Conservation (phyloP, 2,797 vertebrate species). For the Neosilurus hyrtlii region DNA sequence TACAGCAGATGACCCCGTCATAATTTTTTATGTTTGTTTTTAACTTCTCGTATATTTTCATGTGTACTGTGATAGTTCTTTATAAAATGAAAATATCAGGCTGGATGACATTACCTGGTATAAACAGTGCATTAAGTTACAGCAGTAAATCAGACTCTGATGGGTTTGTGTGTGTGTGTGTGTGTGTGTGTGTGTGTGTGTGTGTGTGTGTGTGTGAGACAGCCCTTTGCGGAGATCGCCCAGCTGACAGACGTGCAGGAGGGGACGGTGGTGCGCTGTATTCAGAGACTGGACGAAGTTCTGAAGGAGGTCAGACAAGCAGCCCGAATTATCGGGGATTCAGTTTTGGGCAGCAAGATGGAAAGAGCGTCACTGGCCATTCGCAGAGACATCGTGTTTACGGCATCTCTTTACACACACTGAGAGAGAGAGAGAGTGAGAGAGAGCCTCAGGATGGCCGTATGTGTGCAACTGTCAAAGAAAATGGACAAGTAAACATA, state of each 20-base stretch:
- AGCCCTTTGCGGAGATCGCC: constrained; percentile 88
- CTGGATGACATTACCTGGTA: neutral
- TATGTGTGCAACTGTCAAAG: neutral
- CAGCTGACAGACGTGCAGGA: constrained; percentile 86
- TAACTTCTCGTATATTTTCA: neutral
- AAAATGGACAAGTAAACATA: constrained; percentile 18
- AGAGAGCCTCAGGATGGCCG: neutral
- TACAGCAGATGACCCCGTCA: neutral
- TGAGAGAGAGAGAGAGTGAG: constrained; percentile 63
- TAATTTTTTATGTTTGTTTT: neutral
- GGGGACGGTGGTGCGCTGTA: constrained; percentile 88
- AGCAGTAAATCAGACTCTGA: neutral
- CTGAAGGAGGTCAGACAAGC: constrained; percentile 87
- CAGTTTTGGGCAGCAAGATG: constrained; percentile 89
- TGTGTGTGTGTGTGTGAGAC: constrained; percentile 30
- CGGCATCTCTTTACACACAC: constrained; percentile 90
- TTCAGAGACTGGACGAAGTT: constrained; percentile 90
- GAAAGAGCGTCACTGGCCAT: constrained; percentile 85
- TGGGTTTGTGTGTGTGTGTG: too few species aligned
- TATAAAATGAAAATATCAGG: too few species aligned
- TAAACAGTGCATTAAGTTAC: neutral
- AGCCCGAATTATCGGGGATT: constrained; percentile 86
- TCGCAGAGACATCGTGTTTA: constrained; percentile 90
- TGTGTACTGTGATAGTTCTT: too few species aligned
- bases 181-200: too few species aligned